Percentiles rank a stretch among this genome's conserved stretches.
Conservation (phyloP, 2,888 invertebrate genomes). For the Sthenelais limicola region DNA sequence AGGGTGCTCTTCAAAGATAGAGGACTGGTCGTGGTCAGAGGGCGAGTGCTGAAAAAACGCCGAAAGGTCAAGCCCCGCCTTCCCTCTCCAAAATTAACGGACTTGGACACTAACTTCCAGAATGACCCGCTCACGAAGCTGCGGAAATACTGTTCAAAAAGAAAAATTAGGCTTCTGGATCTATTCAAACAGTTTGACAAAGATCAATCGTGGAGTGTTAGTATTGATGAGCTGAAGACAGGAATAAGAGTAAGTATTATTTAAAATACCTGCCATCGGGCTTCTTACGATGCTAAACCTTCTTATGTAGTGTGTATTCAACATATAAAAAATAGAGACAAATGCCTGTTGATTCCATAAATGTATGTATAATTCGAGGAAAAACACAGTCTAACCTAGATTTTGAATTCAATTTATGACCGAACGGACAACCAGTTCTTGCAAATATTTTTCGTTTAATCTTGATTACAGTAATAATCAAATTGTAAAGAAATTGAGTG, state of each 20-base stretch:
- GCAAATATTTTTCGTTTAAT: too few relatives aligned
- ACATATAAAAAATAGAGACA: too few relatives aligned
- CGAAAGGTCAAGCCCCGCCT: not conserved
- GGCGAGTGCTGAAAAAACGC: not conserved
- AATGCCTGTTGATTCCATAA: too few relatives aligned
- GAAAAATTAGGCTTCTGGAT: constrained; percentile 64
- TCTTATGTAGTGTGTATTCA: too few relatives aligned
- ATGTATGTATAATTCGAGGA: too few relatives aligned
- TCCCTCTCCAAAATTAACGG: not conserved
- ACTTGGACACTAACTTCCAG: not conserved
- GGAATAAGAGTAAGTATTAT: constrained; percentile 64
- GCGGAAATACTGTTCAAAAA: constrained; percentile 54
- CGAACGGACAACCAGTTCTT: too few relatives aligned
- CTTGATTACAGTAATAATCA: too few relatives aligned
- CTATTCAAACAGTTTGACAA: constrained; percentile 67
- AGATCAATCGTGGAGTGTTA: constrained; percentile 60
- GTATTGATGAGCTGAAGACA: constrained; percentile 58
- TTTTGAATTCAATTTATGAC: too few relatives aligned
- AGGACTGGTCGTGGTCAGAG: not conserved
- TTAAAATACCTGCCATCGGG: too few relatives aligned
- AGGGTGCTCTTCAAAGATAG: not conserved
- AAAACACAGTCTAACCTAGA: too few relatives aligned
- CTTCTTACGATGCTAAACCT: too few relatives aligned
- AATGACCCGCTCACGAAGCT: constrained; percentile 64
- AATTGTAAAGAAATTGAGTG: too few relatives aligned